Percentiles rank a stretch among this genome's conserved stretches.
Evolutionary conservation across 2,888 invertebrate genomes (phyloP).

Genomic region (Dolichomitus sp.): DNA sequence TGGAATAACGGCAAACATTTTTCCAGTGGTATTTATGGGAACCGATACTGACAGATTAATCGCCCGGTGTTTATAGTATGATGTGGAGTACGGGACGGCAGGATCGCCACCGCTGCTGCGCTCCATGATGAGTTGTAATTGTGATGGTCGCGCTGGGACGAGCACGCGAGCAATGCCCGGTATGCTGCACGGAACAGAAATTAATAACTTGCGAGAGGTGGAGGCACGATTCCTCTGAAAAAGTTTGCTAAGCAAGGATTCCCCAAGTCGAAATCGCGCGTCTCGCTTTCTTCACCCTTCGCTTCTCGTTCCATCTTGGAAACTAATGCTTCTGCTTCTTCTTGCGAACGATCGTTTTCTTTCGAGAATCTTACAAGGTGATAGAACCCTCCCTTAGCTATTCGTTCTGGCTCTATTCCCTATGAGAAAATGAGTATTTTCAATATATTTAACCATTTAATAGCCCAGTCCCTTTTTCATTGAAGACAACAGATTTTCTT

Average conservation of each 20-base stretch:
- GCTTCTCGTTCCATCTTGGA: conserved; percentile 2
- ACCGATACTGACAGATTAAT: conserved; percentile 47
- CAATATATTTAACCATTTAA: not conserved
- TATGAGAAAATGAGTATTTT: not conserved
- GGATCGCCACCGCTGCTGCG: conserved; percentile 25
- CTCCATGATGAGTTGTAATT: conserved; percentile 38
- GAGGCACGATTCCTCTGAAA: conserved; percentile 51
- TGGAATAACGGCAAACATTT: conserved; percentile 9
- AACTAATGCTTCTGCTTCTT: not conserved
- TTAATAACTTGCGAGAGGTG: conserved; percentile 52
- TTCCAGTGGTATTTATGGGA: conserved; percentile 31
- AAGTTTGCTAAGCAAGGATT: conserved; percentile 62
- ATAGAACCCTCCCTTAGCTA: not conserved
- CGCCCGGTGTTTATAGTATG: conserved; percentile 39
- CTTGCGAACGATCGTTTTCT: not conserved
- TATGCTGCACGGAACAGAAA: conserved; percentile 64
- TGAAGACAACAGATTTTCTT: no score
- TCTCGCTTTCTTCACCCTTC: conserved; percentile 44
- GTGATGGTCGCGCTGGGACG: conserved; percentile 40
- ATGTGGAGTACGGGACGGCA: not conserved
- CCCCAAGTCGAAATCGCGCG: conserved; percentile 58
- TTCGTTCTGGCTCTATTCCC: not conserved
- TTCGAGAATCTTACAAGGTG: not conserved
- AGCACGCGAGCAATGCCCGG: conserved; percentile 52
- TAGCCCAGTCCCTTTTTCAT: no score